Conservation (phyloP, 2,797 vertebrate genomes). For the Bovichtus diacanthus region DNA sequence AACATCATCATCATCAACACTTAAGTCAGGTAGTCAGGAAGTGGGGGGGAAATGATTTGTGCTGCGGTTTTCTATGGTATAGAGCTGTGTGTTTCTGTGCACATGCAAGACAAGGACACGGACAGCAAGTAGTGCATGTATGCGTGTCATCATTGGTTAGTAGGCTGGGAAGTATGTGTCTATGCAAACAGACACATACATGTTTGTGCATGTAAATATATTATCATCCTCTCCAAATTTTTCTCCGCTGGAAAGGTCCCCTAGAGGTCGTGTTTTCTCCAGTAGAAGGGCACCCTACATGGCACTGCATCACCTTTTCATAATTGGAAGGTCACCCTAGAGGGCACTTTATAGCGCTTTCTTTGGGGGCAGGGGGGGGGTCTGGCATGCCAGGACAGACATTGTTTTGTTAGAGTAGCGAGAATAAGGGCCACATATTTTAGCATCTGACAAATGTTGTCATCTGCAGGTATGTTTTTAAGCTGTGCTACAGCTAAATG, state of each 20-base stretch:
- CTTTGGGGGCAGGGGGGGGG: too few species aligned
- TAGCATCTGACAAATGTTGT: background rate
- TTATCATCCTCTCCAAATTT: background rate
- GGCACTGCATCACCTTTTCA: too few species aligned
- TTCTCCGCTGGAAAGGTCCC: background rate
- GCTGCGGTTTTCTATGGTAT: background rate
- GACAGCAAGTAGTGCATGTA: background rate
- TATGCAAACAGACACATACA: background rate
- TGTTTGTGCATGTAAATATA: too few species aligned
- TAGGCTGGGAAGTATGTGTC: background rate
- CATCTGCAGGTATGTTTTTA: background rate
- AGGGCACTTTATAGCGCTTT: too few species aligned
- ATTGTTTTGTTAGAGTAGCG: too few species aligned
- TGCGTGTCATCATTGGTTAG: background rate
- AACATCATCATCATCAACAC: slow-evolving; percentile 36
- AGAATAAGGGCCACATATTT: background rate
- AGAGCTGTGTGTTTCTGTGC: background rate
- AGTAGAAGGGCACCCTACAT: too few species aligned
- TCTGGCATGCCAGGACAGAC: too few species aligned
- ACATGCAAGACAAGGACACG: background rate
- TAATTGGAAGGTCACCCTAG: too few species aligned
- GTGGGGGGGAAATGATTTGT: background rate
- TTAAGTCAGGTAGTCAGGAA: background rate
- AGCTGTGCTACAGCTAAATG: background rate
- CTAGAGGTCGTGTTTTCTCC: too few species aligned